Evolutionary conservation across 1,140 invertebrate species (phyloP), one percentile per base, ranked within the genome.

Genomic region (Diorhabda sublineata): DNA sequence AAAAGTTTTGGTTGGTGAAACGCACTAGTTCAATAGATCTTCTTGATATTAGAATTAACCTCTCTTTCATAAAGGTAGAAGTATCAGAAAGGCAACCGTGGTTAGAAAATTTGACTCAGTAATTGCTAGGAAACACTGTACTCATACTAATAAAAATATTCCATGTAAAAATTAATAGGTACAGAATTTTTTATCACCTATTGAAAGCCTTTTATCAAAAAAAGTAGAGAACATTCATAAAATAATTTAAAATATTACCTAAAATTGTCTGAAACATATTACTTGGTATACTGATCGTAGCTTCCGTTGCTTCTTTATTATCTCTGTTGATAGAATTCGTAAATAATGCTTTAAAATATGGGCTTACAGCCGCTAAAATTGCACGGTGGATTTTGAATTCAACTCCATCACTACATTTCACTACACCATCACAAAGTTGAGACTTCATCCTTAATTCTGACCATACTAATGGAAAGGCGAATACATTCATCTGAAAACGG

Each of bases 311-410:
- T 73, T 87, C 86, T 45, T 81, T 79, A 69, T 83, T 75, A 26
- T 82, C 84, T 72, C 82, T 82, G 68, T 84, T 83, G 61, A 87
- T 82, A 6, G 84, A 85, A 75, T 88, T 89, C 52, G 87, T 86
- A 78, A 91, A 90, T 69, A 90, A 67, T 7, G 79, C 79, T 69
- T 85, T 85, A 78, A 91, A 90, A 78, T 89, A 91, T 7, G 87
- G 87, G 79, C 88, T 90, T 52, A 85, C 84, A 3, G 88, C 85
- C 4, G 87, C 87, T 69, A 91, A 78, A 69, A 91, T 87, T 5
- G 85, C 85, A 67, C 89, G 77, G 71, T 91, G 89, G 44, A 90
- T 84, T 68, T 84, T 80, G 73, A 90, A 88, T 58, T 84, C 83
- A 74, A 84, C 83, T 64, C 87, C 87, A 75, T 88, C 88, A 57